phyloP scores from a whole-genome alignment of 2,888 invertebrate species.

The Sabatieria punctata region DNA sequence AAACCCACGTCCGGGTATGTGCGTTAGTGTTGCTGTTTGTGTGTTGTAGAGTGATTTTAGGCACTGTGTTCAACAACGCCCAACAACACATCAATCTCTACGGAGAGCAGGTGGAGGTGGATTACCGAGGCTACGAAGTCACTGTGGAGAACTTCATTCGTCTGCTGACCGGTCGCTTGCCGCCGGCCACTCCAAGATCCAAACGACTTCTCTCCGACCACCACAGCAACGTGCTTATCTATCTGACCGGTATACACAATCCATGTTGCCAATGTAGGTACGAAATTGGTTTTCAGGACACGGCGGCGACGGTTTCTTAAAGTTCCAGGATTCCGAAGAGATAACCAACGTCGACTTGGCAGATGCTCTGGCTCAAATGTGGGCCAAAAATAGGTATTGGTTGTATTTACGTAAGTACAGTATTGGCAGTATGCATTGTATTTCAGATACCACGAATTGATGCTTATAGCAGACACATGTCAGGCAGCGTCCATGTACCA shows the following conservation, averaged over 20 bases:
- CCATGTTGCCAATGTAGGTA: no score
- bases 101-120: conserved; percentile 89
- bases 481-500: conserved; percentile 98
- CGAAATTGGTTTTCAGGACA: conserved; percentile 46
- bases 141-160: conserved; percentile 97
- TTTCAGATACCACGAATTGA: conserved; percentile 78
- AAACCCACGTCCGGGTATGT: conserved; percentile 64
- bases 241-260: conserved; percentile 54
- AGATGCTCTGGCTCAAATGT: conserved; percentile 98
- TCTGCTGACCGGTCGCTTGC: conserved; percentile 74
- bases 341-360: conserved; percentile 94
- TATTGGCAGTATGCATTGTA: not conserved
- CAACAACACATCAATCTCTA: conserved; percentile 96
- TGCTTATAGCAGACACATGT: conserved; percentile 97
- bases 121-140: conserved; percentile 45
- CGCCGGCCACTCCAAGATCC: conserved; percentile 78
- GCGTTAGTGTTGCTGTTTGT: not conserved
- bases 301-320: conserved; percentile 95
- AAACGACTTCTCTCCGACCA: conserved; percentile 88
- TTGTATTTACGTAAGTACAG: not conserved
- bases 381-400: conserved; percentile 74
- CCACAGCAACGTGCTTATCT: conserved; percentile 86
- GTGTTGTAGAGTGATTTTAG: conserved; percentile 33
- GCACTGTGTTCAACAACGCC: conserved; percentile 92
- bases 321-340: conserved; percentile 98